Conservation (phyloP, 2,797 vertebrate genomes). For the Eupleurogrammus muticus region DNA sequence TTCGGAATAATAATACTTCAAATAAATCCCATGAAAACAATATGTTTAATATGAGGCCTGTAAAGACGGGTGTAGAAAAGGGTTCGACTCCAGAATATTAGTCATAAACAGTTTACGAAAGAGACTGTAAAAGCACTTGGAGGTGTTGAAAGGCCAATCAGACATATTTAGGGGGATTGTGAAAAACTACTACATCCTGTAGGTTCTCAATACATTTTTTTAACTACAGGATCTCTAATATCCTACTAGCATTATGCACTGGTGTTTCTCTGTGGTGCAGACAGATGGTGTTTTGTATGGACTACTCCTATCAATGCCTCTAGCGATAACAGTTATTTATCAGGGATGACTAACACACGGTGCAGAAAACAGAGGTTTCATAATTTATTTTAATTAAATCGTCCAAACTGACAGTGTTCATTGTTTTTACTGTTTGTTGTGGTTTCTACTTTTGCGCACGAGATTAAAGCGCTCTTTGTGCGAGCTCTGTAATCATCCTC, state of each 20-base stretch:
- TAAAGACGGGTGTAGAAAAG: not conserved
- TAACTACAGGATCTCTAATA: constrained; percentile 29
- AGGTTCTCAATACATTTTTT: constrained; percentile 29
- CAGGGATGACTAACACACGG: constrained; percentile 25
- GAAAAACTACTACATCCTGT: constrained; percentile 15
- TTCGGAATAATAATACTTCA: too few relatives aligned
- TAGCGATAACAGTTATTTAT: constrained; percentile 39
- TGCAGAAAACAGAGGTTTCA: constrained; percentile 43
- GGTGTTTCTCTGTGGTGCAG: constrained; percentile 20
- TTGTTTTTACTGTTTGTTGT: constrained; percentile 72
- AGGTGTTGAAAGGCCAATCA: constrained; percentile 6
- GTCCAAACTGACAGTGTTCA: constrained; percentile 64
- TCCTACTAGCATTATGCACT: constrained; percentile 15
- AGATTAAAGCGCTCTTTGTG: constrained; percentile 71
- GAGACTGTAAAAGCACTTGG: not conserved
- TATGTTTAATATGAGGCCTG: too few relatives aligned
- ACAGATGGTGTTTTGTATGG: constrained; percentile 49
- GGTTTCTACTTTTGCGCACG: constrained; percentile 64
- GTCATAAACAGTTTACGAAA: constrained; percentile 1
- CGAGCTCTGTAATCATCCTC: constrained; percentile 73
- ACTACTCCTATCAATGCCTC: constrained; percentile 33
- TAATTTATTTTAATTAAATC: constrained; percentile 72
- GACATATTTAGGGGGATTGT: constrained; percentile 26
- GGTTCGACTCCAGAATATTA: not conserved
- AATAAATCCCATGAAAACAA: too few relatives aligned